Evolutionary conservation across 1,140 invertebrate species (phyloP).

Genomic region (Drosophila rufa): DNA sequence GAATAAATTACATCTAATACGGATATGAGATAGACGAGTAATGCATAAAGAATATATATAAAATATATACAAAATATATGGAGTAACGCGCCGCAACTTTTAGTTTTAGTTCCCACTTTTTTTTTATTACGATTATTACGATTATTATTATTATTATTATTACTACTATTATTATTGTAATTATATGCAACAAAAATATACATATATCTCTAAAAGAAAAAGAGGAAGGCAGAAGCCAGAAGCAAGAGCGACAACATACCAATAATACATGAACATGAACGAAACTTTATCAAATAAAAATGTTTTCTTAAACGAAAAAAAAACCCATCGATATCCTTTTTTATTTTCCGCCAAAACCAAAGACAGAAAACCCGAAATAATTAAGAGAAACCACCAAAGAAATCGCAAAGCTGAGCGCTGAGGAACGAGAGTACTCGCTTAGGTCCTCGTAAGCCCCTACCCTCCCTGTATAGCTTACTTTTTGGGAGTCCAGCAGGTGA

Average conservation of each 20-base stretch:
- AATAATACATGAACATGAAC: slow-evolving; percentile 78
- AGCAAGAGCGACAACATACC: slow-evolving; percentile 66
- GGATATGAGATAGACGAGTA: slow-evolving; percentile 52
- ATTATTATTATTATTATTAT: slow-evolving; percentile 70
- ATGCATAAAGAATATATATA: slow-evolving; percentile 43
- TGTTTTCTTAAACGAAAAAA: slow-evolving; percentile 76
- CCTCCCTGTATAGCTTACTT: slow-evolving; percentile 35
- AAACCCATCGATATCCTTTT: slow-evolving; percentile 70
- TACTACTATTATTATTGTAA: slow-evolving; percentile 61
- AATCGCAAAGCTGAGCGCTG: slow-evolving; percentile 33
- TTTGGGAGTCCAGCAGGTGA: slow-evolving; percentile 18
- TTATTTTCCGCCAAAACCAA: slow-evolving; percentile 33
- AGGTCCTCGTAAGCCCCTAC: slow-evolving; percentile 31
- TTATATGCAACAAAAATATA: slow-evolving; percentile 62
- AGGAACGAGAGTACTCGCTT: slow-evolving; percentile 73
- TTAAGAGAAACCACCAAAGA: slow-evolving; percentile 27
- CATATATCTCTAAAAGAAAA: slow-evolving; percentile 49
- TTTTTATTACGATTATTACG: slow-evolving; percentile 66
- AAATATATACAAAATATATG: slow-evolving; percentile 41
- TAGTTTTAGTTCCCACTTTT: slow-evolving; percentile 65
- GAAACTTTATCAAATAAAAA: slow-evolving; percentile 82
- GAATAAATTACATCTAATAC: slow-evolving; percentile 64
- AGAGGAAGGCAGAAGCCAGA: slow-evolving; percentile 18
- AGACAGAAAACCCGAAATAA: too few species aligned
- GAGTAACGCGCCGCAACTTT: slow-evolving; percentile 31